These are phyloP conservation scores for Ichneumon xanthorius DNA, from an alignment of 2,888 invertebrate species.

Conservation along the genomic window DNA sequence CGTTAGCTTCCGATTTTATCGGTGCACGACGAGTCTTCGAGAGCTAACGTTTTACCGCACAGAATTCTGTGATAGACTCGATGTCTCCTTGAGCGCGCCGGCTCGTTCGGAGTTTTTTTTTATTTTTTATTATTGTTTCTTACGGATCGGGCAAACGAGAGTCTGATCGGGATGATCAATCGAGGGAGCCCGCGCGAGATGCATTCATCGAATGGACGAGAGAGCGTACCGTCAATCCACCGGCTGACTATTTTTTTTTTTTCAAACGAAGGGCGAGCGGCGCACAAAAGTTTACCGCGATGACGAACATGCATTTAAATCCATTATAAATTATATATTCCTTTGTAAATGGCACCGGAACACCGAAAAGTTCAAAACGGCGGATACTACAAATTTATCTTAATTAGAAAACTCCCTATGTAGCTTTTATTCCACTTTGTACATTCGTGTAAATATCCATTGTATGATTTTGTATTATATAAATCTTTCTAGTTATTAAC, in stretches of 20 bases:
- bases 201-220: background rate
- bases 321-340: background rate
- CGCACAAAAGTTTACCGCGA: constrained; percentile 1
- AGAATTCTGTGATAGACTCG: constrained; percentile 1
- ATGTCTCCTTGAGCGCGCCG: background rate
- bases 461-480: constrained; percentile 64
- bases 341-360: constrained; percentile 51
- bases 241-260: background rate
- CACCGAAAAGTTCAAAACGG: constrained; percentile 67
- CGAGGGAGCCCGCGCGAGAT: background rate
- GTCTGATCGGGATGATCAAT: background rate
- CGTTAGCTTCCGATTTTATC: background rate
- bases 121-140: background rate
- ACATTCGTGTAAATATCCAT: constrained; percentile 70
- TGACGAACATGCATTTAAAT: constrained; percentile 49
- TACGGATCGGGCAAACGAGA: background rate
- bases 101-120: background rate
- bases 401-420: constrained; percentile 35
- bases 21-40: constrained; percentile 44
- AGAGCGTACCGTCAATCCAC: background rate
- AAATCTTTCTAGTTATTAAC: constrained; percentile 62
- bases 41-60: constrained; percentile 41
- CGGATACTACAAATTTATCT: constrained; percentile 57
- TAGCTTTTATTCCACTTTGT: constrained; percentile 67
- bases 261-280: background rate